phyloP scores from a whole-genome alignment of 2,797 vertebrate genomes.

The Pteronotus mesoamericanus region DNA sequence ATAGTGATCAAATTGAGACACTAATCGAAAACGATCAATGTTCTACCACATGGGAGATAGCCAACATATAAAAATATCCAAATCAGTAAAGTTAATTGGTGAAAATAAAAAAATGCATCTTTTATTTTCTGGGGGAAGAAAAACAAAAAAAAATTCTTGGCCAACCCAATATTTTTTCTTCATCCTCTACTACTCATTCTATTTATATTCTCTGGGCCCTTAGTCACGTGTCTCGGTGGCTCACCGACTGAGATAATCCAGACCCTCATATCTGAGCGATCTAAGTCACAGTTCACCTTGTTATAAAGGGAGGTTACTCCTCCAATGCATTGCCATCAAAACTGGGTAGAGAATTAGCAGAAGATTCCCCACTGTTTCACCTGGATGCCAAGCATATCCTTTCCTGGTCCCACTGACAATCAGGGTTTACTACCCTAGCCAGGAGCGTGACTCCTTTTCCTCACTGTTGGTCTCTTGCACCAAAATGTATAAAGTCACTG shows the following conservation, averaged over 20 bases:
- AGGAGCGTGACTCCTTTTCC: neutral
- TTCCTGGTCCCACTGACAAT: neutral
- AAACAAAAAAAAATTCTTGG: no score
- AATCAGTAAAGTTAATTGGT: neutral
- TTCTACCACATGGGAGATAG: neutral
- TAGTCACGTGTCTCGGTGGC: neutral
- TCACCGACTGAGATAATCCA: neutral
- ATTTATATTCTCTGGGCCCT: neutral
- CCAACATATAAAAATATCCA: neutral
- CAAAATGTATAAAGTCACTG: neutral
- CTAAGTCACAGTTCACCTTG: neutral
- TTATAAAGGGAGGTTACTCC: neutral
- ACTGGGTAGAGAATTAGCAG: neutral
- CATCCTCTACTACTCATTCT: neutral
- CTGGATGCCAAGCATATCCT: neutral
- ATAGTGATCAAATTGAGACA: neutral
- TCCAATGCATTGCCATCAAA: neutral
- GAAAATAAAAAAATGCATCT: neutral
- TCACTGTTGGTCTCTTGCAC: neutral
- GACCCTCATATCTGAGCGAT: neutral
- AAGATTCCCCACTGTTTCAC: neutral
- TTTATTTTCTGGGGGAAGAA: neutral
- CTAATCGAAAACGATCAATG: neutral
- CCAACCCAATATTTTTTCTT: neutral
- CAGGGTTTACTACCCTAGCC: neutral